These are phyloP conservation scores for Anoplolepis gracilipes DNA, from an alignment of 1,140 invertebrate species.

Conservation along the genomic window DNA sequence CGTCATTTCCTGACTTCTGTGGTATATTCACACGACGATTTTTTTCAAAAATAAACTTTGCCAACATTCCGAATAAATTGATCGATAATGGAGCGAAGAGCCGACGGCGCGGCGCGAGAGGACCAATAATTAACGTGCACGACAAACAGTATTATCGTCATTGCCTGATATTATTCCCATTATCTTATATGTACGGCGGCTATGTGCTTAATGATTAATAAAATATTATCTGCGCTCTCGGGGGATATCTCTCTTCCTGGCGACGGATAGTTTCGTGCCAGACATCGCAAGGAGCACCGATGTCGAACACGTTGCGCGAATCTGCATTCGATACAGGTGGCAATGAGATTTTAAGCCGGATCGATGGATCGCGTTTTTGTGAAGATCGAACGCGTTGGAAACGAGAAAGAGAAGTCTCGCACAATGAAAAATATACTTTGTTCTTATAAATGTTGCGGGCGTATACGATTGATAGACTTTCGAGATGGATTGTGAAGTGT, in stretches of 20 bases:
- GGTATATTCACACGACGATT: not conserved
- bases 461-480: not conserved
- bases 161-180: constrained; percentile 81
- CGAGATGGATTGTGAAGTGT: not conserved
- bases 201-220: constrained; percentile 83
- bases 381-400: not conserved
- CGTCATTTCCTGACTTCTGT: not conserved
- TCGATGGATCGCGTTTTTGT: not conserved
- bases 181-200: constrained; percentile 78
- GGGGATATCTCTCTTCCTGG: constrained; percentile 73
- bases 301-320: not conserved
- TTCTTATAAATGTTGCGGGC: not conserved
- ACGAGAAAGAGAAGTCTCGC: not conserved
- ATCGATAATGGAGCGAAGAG: not conserved
- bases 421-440: not conserved
- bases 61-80: constrained; percentile 8
- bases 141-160: constrained; percentile 81
- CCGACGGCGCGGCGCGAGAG: constrained; percentile 33
- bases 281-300: constrained; percentile 69
- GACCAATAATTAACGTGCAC: constrained; percentile 77
- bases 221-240: constrained; percentile 79
- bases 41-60: not conserved
- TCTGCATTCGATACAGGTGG: not conserved
- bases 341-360: not conserved
- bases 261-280: constrained; percentile 79